Percentiles rank a stretch among this genome's conserved stretches.
Conservation (phyloP, 2,797 vertebrate species). For the Acanthornis magna region DNA sequence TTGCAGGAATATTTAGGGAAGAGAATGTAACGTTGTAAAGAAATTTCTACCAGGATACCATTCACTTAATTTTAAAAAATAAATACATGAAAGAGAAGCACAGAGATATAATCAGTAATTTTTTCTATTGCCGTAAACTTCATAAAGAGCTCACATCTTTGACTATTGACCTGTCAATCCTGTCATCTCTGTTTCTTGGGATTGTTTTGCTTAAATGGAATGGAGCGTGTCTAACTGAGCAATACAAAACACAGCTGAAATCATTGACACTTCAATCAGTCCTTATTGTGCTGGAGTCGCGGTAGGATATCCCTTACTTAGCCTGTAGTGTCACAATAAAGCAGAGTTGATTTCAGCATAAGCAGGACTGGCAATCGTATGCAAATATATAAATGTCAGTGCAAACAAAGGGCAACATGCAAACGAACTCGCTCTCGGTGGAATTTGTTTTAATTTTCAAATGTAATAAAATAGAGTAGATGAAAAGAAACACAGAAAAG, state of each 20-base stretch:
- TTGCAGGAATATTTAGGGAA: background rate
- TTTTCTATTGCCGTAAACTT: background rate
- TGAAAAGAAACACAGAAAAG: background rate
- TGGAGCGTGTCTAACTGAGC: constrained; percentile 55
- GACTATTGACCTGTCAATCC: background rate
- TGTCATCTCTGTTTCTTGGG: constrained; percentile 4
- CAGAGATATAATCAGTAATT: background rate
- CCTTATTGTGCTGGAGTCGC: constrained; percentile 62
- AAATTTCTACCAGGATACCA: background rate
- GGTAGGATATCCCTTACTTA: constrained; percentile 52
- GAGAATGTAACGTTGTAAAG: background rate
- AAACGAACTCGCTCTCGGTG: background rate
- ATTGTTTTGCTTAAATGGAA: constrained; percentile 62
- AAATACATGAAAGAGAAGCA: background rate
- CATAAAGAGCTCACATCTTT: background rate
- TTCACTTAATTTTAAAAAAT: background rate
- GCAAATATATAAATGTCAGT: constrained; percentile 28
- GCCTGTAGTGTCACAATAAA: constrained; percentile 53
- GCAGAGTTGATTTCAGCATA: constrained; percentile 55
- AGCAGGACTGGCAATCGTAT: background rate
- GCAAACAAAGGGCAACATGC: constrained; percentile 1
- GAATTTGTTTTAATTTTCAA: constrained; percentile 24
- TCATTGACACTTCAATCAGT: constrained; percentile 70
- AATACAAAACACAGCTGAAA: constrained; percentile 67
- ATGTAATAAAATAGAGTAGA: background rate